These are phyloP conservation scores for Setipinna tenuifilis DNA, from an alignment of 2,797 vertebrate species.

Conservation along the genomic window DNA sequence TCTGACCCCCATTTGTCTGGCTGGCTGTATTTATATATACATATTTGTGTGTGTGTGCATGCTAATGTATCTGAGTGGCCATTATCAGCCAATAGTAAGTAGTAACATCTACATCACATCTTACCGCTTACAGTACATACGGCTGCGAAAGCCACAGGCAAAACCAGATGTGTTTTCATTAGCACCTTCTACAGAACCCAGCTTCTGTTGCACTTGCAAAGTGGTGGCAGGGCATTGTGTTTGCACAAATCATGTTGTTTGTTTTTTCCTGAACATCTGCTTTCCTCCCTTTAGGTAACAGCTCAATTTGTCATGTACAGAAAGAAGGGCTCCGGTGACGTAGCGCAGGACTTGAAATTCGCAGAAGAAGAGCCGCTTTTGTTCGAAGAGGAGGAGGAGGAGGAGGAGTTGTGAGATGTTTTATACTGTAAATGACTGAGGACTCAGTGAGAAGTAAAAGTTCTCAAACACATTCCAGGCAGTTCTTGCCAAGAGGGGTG, in stretches of 20 bases:
- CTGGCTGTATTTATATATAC: no score
- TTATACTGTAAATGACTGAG: neutral
- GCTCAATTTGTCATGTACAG: slow-evolving; percentile 67
- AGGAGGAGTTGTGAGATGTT: slow-evolving; percentile 55
- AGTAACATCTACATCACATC: no score
- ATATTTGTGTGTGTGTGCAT: no score
- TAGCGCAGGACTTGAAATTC: slow-evolving; percentile 35
- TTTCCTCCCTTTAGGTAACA: slow-evolving; percentile 66
- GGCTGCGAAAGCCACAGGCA: no score
- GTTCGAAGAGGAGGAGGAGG: slow-evolving; percentile 61
- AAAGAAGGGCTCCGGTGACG: slow-evolving; percentile 48
- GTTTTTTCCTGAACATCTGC: slow-evolving; percentile 44
- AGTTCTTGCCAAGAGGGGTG: neutral
- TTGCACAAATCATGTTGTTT: neutral
- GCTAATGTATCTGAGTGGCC: no score
- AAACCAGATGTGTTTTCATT: no score
- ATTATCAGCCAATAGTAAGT: no score
- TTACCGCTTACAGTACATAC: no score
- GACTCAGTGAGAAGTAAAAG: neutral
- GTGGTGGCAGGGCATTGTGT: neutral
- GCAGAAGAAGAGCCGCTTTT: slow-evolving; percentile 71
- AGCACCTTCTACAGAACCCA: no score
- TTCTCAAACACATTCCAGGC: neutral
- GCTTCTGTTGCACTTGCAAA: no score
- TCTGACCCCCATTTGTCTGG: no score